Percentiles rank a stretch among this genome's conserved stretches.
Conservation (phyloP, 2,113 vertebrate genomes). For the Barbus barbus region DNA sequence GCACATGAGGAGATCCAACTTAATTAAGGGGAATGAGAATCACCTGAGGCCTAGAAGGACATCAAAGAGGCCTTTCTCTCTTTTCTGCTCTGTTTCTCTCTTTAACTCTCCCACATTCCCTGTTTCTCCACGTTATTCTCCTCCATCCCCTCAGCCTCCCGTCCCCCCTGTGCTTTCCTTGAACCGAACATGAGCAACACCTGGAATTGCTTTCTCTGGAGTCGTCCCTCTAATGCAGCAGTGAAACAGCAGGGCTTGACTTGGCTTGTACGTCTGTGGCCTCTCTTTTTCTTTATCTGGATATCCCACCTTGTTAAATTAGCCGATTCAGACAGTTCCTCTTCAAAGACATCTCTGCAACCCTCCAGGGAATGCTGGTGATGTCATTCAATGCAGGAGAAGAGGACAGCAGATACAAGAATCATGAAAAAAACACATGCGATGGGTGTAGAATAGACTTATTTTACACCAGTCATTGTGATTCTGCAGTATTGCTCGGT, state of each 20-base stretch:
- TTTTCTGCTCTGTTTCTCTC: slow-evolving; percentile 9
- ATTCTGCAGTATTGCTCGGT: slow-evolving; percentile 13
- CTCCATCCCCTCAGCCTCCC: slow-evolving; percentile 19
- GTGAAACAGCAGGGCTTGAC: slow-evolving; percentile 37
- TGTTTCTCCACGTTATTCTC: slow-evolving; percentile 45
- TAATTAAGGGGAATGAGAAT: slow-evolving; percentile 74
- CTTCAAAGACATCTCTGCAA: slow-evolving; percentile 6
- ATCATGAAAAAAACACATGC: neutral
- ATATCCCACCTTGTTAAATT: slow-evolving; percentile 27
- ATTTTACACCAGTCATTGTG: slow-evolving; percentile 1
- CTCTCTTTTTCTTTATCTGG: slow-evolving; percentile 22
- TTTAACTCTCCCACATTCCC: slow-evolving; percentile 44
- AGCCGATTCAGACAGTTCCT: neutral
- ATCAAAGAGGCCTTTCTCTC: slow-evolving; percentile 66
- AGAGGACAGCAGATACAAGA: neutral
- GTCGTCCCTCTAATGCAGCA: slow-evolving; percentile 5
- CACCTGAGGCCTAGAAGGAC: slow-evolving; percentile 73
- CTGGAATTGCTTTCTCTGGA: slow-evolving; percentile 45
- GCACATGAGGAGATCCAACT: slow-evolving; percentile 54
- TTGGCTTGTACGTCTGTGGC: slow-evolving; percentile 3
- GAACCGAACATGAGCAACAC: slow-evolving; percentile 37
- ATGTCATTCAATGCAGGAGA: neutral
- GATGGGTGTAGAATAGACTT: neutral
- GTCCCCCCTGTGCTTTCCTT: slow-evolving; percentile 14
- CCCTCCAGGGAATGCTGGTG: neutral